A percentile compares a stretch with the other conserved stretches of the same genome.
Conservation (phyloP, 2,888 invertebrate species). For the Drosophila pseudotakahashii region DNA sequence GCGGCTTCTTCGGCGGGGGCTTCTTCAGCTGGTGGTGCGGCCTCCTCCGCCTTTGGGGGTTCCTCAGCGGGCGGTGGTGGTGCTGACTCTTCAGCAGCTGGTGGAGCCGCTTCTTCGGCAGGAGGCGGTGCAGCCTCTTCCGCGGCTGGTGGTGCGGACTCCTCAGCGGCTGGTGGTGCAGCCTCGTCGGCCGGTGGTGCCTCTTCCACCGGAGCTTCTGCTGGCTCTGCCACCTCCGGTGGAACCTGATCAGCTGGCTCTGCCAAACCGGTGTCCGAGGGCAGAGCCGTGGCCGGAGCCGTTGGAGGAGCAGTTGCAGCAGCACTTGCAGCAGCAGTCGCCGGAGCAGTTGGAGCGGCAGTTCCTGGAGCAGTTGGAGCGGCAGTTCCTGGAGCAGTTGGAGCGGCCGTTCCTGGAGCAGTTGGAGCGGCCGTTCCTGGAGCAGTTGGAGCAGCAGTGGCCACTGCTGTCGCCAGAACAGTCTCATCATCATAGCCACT, state of each 20-base stretch:
- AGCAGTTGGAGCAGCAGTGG: neutral
- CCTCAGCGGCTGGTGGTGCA: neutral
- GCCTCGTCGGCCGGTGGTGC: neutral
- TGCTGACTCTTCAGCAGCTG: constrained; percentile 16
- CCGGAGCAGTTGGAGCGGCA: neutral
- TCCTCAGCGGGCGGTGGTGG: constrained; percentile 30
- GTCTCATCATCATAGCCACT: neutral
- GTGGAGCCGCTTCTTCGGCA: constrained; percentile 6
- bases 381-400: neutral
- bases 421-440: neutral
- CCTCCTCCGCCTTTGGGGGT: constrained; percentile 16
- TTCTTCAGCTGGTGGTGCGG: constrained; percentile 34
- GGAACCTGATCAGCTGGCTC: neutral
- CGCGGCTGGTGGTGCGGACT: neutral
- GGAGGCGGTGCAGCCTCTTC: neutral
- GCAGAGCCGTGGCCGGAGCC: neutral
- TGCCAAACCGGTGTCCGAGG: neutral
- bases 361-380: neutral
- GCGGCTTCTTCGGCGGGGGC: constrained; percentile 38
- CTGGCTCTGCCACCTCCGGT: neutral
- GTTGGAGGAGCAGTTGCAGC: neutral
- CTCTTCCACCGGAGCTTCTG: neutral
- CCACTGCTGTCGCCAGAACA: too few relatives aligned
- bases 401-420: neutral
- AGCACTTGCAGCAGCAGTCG: neutral